Evolutionary conservation across 2,113 vertebrate genomes (phyloP), one percentile per base, ranked within the genome.

Genomic region (Rousettus leschenaultii): DNA sequence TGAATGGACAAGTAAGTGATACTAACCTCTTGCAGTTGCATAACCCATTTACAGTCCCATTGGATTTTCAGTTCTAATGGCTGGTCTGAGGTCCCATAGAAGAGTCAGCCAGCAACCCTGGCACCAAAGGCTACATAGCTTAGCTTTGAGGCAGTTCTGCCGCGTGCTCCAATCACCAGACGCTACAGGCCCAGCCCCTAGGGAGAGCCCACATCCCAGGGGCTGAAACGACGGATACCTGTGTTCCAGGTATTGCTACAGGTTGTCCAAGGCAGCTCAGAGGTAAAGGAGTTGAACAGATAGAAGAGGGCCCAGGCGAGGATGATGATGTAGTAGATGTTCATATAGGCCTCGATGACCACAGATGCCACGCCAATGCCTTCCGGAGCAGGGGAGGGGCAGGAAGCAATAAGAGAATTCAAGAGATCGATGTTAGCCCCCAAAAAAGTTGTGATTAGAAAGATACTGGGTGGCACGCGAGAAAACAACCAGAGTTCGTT

Each of bases 281-380:
- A 96, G 59, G 92, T 97, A 91, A 99, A 99, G 96, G 99, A 99
- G 97, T 98, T 99, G 96, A 99, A 99, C 12, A 99, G 97, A 97
- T 99, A 99, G 97, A 99, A 99, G 38, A 99, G 95, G 3, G 98
- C 99, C 99, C 99, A 99, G 86, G 99, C 98, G 24, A 99, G 98
- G 86, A 99, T 98, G 89, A 99, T 93, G 15, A 99, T 99, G 97
- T 99, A 99, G 98, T 99, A 99, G 94, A 99, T 68, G 93, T 99
- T 99, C 91, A 99, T 57, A 90, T 99, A 99, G 9, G 97, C 86
- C 71, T 99, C 99, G 0, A 99, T 99, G 84, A 99, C 98, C 95
- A 99, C 99, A 18, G 99, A 99, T 0, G 99, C 99, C 86, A 99
- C 97, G 2, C 99, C 99, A 33, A 99, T 97, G 75, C 99, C 99